phyloP scores from a whole-genome alignment of 2,797 vertebrate species.

The Phalanger gymnotis region DNA sequence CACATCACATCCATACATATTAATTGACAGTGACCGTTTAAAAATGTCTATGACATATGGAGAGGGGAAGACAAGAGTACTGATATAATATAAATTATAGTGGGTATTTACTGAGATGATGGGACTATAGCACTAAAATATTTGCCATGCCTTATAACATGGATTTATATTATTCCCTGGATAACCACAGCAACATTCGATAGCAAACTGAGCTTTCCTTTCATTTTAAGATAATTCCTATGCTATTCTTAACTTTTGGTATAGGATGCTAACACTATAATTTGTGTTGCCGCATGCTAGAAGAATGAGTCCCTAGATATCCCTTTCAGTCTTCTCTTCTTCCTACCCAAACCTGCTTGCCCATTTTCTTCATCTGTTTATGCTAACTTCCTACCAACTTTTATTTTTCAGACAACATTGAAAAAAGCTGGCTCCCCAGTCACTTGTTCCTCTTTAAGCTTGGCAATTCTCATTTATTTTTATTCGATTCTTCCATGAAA shows the following conservation, averaged over 20 bases:
- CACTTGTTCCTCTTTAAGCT: neutral
- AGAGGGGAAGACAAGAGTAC: neutral
- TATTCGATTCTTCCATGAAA: neutral
- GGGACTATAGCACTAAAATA: neutral
- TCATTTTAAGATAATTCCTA: neutral
- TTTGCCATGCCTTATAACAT: neutral
- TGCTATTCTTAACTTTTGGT: neutral
- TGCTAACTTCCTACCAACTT: neutral
- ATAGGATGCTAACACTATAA: neutral
- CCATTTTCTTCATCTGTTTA: neutral
- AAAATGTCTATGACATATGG: neutral
- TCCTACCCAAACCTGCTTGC: neutral
- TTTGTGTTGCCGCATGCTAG: neutral
- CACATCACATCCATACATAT: too few species aligned
- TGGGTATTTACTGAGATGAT: neutral
- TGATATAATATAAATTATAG: neutral
- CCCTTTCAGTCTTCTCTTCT: too few species aligned
- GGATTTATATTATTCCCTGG: neutral
- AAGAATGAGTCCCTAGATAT: neutral
- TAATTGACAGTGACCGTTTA: neutral
- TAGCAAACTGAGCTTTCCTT: neutral
- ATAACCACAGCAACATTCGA: neutral
- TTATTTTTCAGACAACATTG: neutral
- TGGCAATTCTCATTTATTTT: neutral
- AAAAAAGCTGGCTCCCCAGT: neutral